Evolutionary conservation across 1,140 invertebrate genomes (phyloP), one percentile per base, ranked within the genome.

Genomic region (Sitophilus oryzae): DNA sequence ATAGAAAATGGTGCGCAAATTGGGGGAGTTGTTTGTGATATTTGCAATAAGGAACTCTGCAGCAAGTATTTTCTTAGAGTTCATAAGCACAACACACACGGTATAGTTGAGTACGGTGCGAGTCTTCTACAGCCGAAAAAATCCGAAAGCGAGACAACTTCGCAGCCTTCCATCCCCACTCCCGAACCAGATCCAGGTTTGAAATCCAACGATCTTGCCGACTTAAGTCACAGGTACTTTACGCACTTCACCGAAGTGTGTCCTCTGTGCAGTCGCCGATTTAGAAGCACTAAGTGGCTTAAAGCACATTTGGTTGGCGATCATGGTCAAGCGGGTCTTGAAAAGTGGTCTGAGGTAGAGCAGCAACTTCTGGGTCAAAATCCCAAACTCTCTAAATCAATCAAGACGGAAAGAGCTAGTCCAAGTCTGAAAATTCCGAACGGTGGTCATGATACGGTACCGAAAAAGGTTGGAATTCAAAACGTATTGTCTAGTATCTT

Each of bases 61-160:
- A 96, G 92, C 73, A 98, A 98, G 71, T 98, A 98, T 73, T 98
- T 98, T 69, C 75, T 98, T 11, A 83, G 92, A 50, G 92, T 95
- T 2, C 96, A 99, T 75, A 97, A 97, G 68, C 89, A 96, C 66
- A 98, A 98, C 72, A 97, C 93, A 3, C 96, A 99, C 69, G 95
- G 95, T 0, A 93, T 98, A 40, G 78, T 85, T 11, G 89, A 88
- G 58, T 87, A 89, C 38, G 77, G 76, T 0, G 68, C 78, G 22
- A 69, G 63, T 57, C 50, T 69, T 15, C 74, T 78, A 10, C 80
- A 78, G 44, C 77, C 78, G 1, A 71, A 76, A 9, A 75, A 73
- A 54, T 63, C 72, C 11, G 74, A 79, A 53, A 67, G 75, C 18
- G 61, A 61, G 46, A 0, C 56, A 22, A 56, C 58, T 4, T 47